These are phyloP conservation scores for Gasteruption jaculator DNA, from an alignment of 2,888 invertebrate species.

Conservation along the genomic window DNA sequence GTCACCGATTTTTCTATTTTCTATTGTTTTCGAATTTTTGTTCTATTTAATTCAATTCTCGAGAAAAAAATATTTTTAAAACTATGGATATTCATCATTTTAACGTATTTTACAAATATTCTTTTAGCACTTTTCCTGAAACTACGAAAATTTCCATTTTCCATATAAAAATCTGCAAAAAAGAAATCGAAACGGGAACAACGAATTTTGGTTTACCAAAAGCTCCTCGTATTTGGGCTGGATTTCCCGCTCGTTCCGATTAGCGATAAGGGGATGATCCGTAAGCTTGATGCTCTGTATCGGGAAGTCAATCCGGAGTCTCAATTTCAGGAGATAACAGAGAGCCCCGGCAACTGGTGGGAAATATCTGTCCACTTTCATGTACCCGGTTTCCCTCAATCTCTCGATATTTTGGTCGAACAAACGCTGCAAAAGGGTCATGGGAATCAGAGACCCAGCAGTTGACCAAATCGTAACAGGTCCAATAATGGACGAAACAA, in stretches of 20 bases:
- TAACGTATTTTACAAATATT: no score
- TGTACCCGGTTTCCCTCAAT: constrained; percentile 21
- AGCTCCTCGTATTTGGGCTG: constrained; percentile 33
- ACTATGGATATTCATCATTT: no score
- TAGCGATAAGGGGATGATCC: constrained; percentile 59
- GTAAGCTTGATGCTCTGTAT: constrained; percentile 61
- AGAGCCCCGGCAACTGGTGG: constrained; percentile 74
- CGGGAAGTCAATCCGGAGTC: constrained; percentile 57
- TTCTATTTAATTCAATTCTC: no score
- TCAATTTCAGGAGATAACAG: constrained; percentile 68
- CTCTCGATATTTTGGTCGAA: constrained; percentile 31
- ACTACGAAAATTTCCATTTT: no score
- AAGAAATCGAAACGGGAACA: constrained; percentile 3
- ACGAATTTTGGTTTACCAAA: no score
- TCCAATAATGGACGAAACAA: no score
- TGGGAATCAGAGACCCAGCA: constrained; percentile 4
- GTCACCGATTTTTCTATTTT: no score
- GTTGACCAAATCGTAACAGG: no score
- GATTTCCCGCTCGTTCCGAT: constrained; percentile 28
- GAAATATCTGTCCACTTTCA: constrained; percentile 62
- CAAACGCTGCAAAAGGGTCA: constrained; percentile 25
- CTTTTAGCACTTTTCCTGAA: no score
- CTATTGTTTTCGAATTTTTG: no score
- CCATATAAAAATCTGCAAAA: constrained; percentile 7
- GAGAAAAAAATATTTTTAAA: no score